Evolutionary conservation across 2,888 invertebrate genomes (phyloP).

Genomic region (Rhamphomyia laevipes): DNA sequence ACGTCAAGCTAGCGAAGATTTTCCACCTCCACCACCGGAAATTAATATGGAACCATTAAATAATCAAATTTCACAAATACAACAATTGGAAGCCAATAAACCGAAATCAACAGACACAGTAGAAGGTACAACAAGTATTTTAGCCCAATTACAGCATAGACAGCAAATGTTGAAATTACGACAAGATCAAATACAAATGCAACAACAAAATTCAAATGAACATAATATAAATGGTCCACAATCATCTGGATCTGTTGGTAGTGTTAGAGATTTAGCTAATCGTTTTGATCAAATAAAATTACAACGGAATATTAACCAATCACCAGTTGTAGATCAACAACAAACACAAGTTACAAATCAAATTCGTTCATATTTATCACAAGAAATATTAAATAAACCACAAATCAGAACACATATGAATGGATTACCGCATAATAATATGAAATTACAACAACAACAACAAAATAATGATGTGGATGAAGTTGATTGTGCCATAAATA

Average conservation of each 20-base stretch:
- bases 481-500: slow-evolving; percentile 9
- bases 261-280: slow-evolving; percentile 70
- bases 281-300: slow-evolving; percentile 52
- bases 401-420: slow-evolving; percentile 41
- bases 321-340: slow-evolving; percentile 5
- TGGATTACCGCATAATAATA: slow-evolving; percentile 28
- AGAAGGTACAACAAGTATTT: slow-evolving; percentile 40
- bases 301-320: slow-evolving; percentile 2
- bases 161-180: slow-evolving; percentile 43
- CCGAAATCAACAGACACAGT: slow-evolving; percentile 31
- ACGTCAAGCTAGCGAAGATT: slow-evolving; percentile 77
- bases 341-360: slow-evolving; percentile 7
- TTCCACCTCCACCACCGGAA: slow-evolving; percentile 70
- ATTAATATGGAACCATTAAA: slow-evolving; percentile 55
- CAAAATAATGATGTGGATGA: slow-evolving; percentile 10
- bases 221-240: slow-evolving; percentile 35
- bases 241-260: slow-evolving; percentile 25
- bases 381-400: slow-evolving; percentile 28
- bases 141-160: slow-evolving; percentile 53
- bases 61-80: slow-evolving; percentile 45
- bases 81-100: slow-evolving; percentile 30
- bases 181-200: slow-evolving; percentile 35
- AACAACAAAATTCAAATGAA: slow-evolving; percentile 41
- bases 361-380: slow-evolving; percentile 32
- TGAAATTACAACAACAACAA: slow-evolving; percentile 2